Evolutionary conservation across 2,888 invertebrate genomes (phyloP).

Genomic region (Drosophila leonis): DNA sequence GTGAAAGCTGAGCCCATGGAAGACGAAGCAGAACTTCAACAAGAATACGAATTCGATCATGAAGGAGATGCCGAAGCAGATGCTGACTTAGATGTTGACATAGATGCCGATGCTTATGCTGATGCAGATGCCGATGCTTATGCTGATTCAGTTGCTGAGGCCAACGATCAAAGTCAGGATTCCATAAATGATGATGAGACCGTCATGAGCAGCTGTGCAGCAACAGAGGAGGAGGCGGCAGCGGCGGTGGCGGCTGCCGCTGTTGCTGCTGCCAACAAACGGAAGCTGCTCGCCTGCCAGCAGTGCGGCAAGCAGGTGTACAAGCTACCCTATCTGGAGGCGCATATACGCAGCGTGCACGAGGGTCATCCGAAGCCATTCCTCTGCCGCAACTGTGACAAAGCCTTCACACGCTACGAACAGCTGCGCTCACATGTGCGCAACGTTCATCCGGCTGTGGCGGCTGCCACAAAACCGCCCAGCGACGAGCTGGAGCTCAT

Average conservation of each 20-base stretch:
- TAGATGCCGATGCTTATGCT: background rate
- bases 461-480: slow-evolving; percentile 5
- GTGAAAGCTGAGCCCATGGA: slow-evolving; percentile 60
- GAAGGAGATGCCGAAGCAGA: slow-evolving; percentile 4
- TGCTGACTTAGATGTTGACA: background rate
- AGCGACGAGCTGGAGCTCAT: slow-evolving; percentile 50
- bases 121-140: background rate
- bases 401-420: slow-evolving; percentile 75
- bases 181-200: slow-evolving; percentile 34
- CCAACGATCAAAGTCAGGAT: slow-evolving; percentile 16
- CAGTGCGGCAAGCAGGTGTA: slow-evolving; percentile 79
- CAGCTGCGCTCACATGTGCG: slow-evolving; percentile 75
- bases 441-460: slow-evolving; percentile 56
- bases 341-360: slow-evolving; percentile 80
- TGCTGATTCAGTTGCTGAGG: background rate
- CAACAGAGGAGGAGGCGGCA: background rate
- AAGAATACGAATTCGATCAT: slow-evolving; percentile 6
- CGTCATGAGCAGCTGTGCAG: slow-evolving; percentile 4
- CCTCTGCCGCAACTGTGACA: slow-evolving; percentile 74
- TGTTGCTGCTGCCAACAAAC: slow-evolving; percentile 37
- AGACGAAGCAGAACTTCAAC: slow-evolving; percentile 15
- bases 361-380: slow-evolving; percentile 81
- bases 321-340: slow-evolving; percentile 79
- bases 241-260: background rate
- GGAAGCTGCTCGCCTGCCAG: slow-evolving; percentile 60